Base-by-base conservation (phyloP, 1,140 invertebrate species). In the Rhagoletis zephyria region DNA sequence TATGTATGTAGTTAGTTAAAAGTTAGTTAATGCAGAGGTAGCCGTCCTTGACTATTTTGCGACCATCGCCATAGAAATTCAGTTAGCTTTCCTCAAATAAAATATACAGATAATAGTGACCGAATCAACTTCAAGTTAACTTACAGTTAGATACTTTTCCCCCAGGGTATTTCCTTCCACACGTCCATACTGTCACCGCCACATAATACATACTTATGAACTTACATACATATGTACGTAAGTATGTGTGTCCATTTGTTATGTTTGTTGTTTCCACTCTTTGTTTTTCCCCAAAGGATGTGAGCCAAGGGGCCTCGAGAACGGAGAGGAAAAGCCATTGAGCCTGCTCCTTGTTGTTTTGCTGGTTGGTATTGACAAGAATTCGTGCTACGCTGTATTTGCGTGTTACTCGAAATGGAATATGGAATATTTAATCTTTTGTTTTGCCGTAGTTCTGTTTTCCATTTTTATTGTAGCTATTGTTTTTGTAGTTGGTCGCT, bases 331-430 rank as follows among this genome's bases (percentile, higher is more conserved):
- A 56, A 30, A 30, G 30, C 30, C 30, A 30, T 56, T 10, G 51
- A 56, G 5, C 5, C 51, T 63, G 9, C 2, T 7, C n/a, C n/a
- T 14, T 63, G 61, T 63, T 12, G 61, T 63, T 63, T 74, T 74
- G 67, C 19, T 74, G 67, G 30, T 19, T 74, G 67, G 30, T 86
- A 59, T 63, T 86, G 85, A 45, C 61, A 59, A 86, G 14, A 86
- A 63, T 60, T 86, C 61, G 61, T 14, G 2, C 61, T 63, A 7
- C 59, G 63, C 85, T 64, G 30, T 86, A 86, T 86, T 86, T 86
- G 85, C 85, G 85, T 86, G 85, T 86, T 86, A 86, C 59, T 86
- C 59, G 56, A 63, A 86, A 86, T 63, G 56, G 59, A 86, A 86
- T 63, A 86, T 86, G 85, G 85, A 86, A 86, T 86, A 63, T 86